Evolutionary conservation across 92 coral and sea anemone species (phyloP).

Genomic region (Porites rus): DNA sequence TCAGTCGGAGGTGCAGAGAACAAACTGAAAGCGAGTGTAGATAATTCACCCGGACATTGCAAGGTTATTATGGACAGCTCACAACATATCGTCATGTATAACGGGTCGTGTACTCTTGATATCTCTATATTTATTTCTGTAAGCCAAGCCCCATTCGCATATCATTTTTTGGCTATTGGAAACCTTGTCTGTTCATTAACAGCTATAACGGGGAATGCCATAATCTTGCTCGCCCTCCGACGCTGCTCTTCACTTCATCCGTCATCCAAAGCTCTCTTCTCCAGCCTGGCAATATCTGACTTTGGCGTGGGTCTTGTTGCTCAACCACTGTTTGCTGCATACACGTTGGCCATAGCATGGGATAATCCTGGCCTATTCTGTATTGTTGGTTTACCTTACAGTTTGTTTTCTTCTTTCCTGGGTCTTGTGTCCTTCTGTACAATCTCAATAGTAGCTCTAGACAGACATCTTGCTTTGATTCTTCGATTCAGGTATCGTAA

Average conservation of each 20-base stretch:
- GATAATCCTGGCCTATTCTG: neutral
- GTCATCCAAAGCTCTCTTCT: slow-evolving; percentile 6
- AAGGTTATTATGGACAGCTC: neutral
- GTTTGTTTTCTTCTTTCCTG: neutral
- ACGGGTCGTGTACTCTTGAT: neutral
- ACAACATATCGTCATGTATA: neutral
- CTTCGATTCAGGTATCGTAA: neutral
- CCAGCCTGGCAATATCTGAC: slow-evolving; percentile 1
- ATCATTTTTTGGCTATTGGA: neutral
- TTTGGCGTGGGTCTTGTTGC: neutral
- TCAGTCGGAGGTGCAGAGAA: too few species aligned
- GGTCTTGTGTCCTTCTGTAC: slow-evolving; percentile 7
- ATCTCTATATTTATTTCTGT: neutral
- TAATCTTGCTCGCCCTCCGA: slow-evolving; percentile 4
- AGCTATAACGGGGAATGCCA: neutral
- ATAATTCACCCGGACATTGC: too few species aligned
- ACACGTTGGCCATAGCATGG: neutral
- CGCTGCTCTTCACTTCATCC: neutral
- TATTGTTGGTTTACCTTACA: neutral
- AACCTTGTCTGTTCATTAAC: neutral
- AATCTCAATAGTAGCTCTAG: neutral
- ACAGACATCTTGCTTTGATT: slow-evolving; percentile 10
- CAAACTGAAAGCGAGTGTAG: too few species aligned
- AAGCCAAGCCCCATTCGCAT: neutral
- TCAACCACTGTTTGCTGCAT: neutral